phyloP scores from a whole-genome alignment of 2,888 invertebrate genomes.

The Nephrotoma guestfalica region DNA sequence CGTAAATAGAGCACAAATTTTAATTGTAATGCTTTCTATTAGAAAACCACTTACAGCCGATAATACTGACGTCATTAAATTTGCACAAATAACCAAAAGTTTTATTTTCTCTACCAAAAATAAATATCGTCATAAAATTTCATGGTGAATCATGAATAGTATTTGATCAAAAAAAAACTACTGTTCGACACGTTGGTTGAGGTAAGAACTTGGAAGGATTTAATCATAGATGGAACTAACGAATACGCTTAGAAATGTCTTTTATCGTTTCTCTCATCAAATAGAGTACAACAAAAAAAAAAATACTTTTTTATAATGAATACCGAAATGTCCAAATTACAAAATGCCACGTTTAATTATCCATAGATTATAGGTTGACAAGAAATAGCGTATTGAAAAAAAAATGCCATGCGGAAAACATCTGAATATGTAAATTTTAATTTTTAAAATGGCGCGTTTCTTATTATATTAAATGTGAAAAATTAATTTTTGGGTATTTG shows the following conservation, averaged over 20 bases:
- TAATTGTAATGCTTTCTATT: not conserved
- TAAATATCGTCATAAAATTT: not conserved
- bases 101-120: not conserved
- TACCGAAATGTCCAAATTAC: not conserved
- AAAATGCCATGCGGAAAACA: slow-evolving; percentile 3
- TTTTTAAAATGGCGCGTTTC: slow-evolving; percentile 1
- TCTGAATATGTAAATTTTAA: not conserved
- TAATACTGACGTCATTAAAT: not conserved
- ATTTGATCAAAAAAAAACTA: not conserved
- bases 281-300: not conserved
- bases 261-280: not conserved
- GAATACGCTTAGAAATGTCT: not conserved
- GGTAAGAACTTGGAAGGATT: not conserved
- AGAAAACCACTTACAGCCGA: not conserved
- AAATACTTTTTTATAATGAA: not conserved
- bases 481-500: not conserved
- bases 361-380: not conserved
- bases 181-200: not conserved
- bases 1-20: not conserved
- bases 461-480: not conserved
- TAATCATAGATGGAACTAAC: not conserved
- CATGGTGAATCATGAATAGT: not conserved
- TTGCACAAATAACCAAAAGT: not conserved
- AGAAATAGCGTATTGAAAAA: not conserved
- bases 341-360: not conserved